Base-by-base conservation (phyloP, 1,140 invertebrate genomes). In the Trichoplusia ni region DNA sequence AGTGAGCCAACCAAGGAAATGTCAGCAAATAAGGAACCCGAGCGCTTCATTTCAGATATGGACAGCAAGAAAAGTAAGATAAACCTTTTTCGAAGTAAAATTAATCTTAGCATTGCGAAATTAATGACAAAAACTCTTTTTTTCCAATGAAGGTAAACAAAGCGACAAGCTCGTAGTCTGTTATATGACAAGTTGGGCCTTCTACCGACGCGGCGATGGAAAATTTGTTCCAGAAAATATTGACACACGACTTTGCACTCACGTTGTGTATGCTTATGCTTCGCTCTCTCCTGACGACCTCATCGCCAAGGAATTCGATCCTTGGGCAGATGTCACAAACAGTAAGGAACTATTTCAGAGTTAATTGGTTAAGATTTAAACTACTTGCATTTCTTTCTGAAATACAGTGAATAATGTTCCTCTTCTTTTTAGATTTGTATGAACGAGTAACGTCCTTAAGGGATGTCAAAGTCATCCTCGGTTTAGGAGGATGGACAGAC, bases 241-340 rank as follows among this genome's bases (percentile, higher is more conserved):
- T 0, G 95, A 98, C 75, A 91, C 94, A 0, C 87, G 91, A 33
- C 92, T 98, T 0, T 98, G 97, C 76, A 97, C 96, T 0, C 96
- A 98, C 70, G 91, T 98, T 2, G 92, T 98, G 8, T 98, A 98
- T 72, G 96, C 97, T 0, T 98, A 97, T 82, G 96, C 96, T n/a
- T 94, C 94, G 7, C 83, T 98, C 11, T 95, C 97, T 79, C 94
- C 95, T 0, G 93, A 96, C 25, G 94, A 92, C 3, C 86, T 97
- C 1, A 82, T 93, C 0, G 92, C 97, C 2, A 95, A 95, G 21
- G 92, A 95, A 42, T 96, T 96, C 47, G 97, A 98, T 91, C 93
- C 95, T 9, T 96, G 95, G 94, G 94, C 95, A 3, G 97, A 98
- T 85, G 92, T 97, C 18, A 95, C 97, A 53, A 96, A 97, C 73